Evolutionary conservation across 2,113 vertebrate species (phyloP).

Genomic region (Psephotus haematonotus): DNA sequence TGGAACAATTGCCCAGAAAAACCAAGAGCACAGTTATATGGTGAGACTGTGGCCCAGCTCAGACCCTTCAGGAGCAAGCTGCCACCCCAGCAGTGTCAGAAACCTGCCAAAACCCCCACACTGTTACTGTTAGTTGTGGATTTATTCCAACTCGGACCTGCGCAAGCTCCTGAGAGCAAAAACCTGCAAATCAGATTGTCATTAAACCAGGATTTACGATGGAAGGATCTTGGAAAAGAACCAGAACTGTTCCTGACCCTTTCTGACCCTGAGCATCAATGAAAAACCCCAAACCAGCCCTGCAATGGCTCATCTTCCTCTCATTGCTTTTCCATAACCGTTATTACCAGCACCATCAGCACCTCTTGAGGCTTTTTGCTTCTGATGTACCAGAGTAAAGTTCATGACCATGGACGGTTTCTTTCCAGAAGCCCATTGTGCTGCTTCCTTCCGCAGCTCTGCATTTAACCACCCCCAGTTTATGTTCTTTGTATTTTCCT

Average conservation of each 20-base stretch:
- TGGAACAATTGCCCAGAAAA: not conserved
- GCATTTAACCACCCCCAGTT: not conserved
- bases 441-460: not conserved
- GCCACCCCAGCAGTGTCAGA: not conserved
- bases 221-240: not conserved
- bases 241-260: not conserved
- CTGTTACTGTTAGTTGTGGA: not conserved
- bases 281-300: accelerated
- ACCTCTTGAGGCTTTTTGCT: accelerated
- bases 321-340: not conserved
- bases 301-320: not conserved
- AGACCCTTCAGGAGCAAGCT: not conserved
- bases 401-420: accelerated
- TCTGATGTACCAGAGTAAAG: not conserved
- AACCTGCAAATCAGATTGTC: accelerated
- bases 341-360: not conserved
- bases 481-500: not conserved
- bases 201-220: not conserved
- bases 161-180: not conserved
- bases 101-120: not conserved
- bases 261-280: not conserved
- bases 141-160: not conserved
- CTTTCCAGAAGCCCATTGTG: not conserved
- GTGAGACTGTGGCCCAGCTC: not conserved
- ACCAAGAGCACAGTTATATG: accelerated